Evolutionary conservation across 2,888 invertebrate genomes (phyloP).

Genomic region (Athetis lepigone): DNA sequence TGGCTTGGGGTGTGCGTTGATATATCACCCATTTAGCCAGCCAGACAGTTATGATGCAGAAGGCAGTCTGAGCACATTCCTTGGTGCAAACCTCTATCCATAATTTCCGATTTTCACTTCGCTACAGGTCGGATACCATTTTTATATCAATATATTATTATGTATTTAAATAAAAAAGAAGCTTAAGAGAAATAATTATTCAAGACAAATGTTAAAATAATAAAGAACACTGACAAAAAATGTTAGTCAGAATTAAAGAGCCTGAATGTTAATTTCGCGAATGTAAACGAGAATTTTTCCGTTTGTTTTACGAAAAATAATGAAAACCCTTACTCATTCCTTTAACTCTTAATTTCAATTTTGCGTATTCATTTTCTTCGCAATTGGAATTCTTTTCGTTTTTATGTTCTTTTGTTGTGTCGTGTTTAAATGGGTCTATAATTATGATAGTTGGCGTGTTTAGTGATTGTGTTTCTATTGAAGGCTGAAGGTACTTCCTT

Average conservation of each 20-base stretch:
- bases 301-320: conserved; percentile 10
- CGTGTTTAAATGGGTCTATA: background rate
- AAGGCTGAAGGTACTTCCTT: conserved; percentile 60
- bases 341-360: conserved; percentile 17
- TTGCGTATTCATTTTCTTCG: conserved; percentile 20
- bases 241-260: background rate
- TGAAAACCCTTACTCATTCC: conserved; percentile 15
- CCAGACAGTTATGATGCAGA: no score
- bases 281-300: conserved; percentile 18
- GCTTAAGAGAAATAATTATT: no score
- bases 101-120: no score
- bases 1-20: no score
- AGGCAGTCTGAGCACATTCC: no score
- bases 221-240: background rate
- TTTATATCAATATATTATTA: no score
- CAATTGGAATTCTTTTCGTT: conserved; percentile 7
- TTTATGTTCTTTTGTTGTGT: conserved; percentile 19
- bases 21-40: no score
- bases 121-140: no score
- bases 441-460: conserved; percentile 24
- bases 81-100: no score
- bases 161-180: no score
- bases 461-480: conserved; percentile 26
- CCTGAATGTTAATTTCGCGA: conserved; percentile 16
- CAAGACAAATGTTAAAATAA: no score